A percentile compares a stretch with the other conserved stretches of the same genome.
phyloP scores from a whole-genome alignment of 2,888 invertebrate species.

The Teleiodes luculella region DNA sequence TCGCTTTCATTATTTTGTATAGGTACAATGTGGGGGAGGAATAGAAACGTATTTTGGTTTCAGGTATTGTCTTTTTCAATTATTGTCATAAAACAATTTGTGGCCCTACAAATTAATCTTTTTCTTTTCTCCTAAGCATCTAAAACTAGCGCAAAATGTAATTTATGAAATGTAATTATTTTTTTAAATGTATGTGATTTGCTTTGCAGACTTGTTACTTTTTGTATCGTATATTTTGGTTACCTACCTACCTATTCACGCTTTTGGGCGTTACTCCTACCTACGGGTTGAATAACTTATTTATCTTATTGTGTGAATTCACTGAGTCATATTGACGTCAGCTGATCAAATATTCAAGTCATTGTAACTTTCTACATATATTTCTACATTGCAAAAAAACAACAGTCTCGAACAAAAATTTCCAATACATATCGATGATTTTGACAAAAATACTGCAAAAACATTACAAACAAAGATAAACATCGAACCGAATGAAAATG shows the following conservation, averaged over 20 bases:
- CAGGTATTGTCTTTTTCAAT: background rate
- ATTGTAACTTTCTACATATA: conserved; percentile 1
- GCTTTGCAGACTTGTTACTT: too few relatives aligned
- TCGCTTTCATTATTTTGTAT: conserved; percentile 7
- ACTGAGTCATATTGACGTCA: conserved; percentile 6
- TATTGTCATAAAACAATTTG: background rate
- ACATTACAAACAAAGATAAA: background rate
- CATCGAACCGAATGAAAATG: conserved; percentile 21
- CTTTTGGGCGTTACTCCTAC: background rate
- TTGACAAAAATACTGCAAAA: background rate
- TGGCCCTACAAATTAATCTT: too few relatives aligned
- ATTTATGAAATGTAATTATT: too few relatives aligned
- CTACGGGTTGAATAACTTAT: conserved; percentile 4
- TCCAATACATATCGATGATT: background rate
- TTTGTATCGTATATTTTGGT: too few relatives aligned
- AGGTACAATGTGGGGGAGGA: background rate
- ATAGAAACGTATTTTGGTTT: background rate
- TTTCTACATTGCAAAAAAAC: conserved; percentile 4
- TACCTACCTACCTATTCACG: background rate
- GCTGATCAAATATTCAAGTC: conserved; percentile 1
- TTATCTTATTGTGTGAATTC: conserved; percentile 6
- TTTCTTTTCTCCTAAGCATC: too few relatives aligned
- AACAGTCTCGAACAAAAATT: background rate
- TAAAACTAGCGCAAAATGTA: too few relatives aligned
- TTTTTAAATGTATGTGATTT: too few relatives aligned